Evolutionary conservation across 2,113 vertebrate genomes (phyloP).

Genomic region (Solenodon paradoxus): DNA sequence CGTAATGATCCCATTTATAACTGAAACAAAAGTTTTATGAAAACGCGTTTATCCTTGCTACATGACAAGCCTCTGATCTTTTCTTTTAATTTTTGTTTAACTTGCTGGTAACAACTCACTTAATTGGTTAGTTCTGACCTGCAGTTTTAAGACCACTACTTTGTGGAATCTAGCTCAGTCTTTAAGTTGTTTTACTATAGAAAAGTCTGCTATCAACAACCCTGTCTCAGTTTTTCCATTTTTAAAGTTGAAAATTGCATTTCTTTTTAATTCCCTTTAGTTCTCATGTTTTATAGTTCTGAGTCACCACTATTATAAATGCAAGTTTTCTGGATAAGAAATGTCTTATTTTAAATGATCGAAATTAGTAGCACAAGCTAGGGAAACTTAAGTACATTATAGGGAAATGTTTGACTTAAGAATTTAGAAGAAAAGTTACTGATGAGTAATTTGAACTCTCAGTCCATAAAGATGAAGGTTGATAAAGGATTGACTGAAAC

Average conservation of each 20-base stretch:
- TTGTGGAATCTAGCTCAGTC: neutral
- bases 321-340: constrained; percentile 37
- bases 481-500: neutral
- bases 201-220: neutral
- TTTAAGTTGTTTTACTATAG: constrained; percentile 15
- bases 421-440: constrained; percentile 11
- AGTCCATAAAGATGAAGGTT: neutral
- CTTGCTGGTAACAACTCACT: neutral
- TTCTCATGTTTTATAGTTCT: constrained; percentile 4
- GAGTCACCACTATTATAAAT: neutral
- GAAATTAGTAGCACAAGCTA: neutral
- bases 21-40: neutral
- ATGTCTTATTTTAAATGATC: constrained; percentile 29
- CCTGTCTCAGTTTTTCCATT: constrained; percentile 18
- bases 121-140: neutral
- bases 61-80: neutral
- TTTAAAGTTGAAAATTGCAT: constrained; percentile 5
- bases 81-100: neutral
- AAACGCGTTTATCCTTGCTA: neutral
- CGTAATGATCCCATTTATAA: neutral
- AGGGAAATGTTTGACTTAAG: neutral
- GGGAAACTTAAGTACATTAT: neutral
- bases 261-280: constrained; percentile 4
- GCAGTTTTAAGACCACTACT: constrained; percentile 15
- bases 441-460: neutral